phyloP scores from a whole-genome alignment of 2,888 invertebrate species.

The Eurois occulta region DNA sequence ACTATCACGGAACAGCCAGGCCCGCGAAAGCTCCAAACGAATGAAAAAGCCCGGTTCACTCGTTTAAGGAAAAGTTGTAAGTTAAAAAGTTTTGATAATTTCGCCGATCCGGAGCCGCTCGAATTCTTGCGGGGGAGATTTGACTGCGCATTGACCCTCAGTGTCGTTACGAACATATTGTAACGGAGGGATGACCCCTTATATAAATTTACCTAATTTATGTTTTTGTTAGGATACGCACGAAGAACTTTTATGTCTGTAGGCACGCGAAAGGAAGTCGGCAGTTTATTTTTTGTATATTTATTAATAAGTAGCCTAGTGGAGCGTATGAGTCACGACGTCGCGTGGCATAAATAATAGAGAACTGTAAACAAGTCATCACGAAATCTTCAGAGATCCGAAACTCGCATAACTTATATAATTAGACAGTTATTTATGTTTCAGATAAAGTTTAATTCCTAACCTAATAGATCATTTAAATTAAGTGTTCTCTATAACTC shows the following conservation, averaged over 20 bases:
- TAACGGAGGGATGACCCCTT: constrained; percentile 88
- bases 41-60: constrained; percentile 82
- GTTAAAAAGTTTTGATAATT: constrained; percentile 90
- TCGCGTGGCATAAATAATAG: constrained; percentile 81
- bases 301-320: constrained; percentile 84
- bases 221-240: constrained; percentile 89
- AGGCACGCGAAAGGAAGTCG: constrained; percentile 89
- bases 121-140: constrained; percentile 84
- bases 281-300: constrained; percentile 84
- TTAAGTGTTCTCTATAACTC: constrained; percentile 24
- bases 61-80: constrained; percentile 87
- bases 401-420: constrained; percentile 64
- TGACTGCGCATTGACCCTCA: constrained; percentile 87
- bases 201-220: constrained; percentile 90
- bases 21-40: constrained; percentile 79
- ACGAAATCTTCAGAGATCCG: constrained; percentile 72
- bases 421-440: constrained; percentile 54
- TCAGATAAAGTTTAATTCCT: constrained; percentile 57
- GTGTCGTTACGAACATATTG: constrained; percentile 88
- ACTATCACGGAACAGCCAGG: constrained; percentile 68
- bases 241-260: constrained; percentile 88
- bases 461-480: constrained; percentile 55
- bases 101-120: constrained; percentile 82
- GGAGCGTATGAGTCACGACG: constrained; percentile 81
- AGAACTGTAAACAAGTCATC: constrained; percentile 80